Base-by-base conservation (phyloP, 2,797 vertebrate genomes). In the Lycodopsis pacificus region DNA sequence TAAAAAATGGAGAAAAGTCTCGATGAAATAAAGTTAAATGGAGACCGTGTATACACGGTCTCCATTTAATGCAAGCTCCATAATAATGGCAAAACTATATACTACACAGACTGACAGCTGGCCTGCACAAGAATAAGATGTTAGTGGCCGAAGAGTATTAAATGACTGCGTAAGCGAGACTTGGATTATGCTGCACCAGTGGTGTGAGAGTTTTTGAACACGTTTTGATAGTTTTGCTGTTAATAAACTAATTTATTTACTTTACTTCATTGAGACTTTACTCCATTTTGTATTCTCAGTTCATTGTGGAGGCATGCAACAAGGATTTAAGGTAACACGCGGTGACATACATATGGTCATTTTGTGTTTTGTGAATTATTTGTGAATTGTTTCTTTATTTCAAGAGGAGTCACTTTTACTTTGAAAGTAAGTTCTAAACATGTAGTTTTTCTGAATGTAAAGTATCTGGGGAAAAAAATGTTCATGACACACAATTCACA, bases 401-500 rank as follows among this genome's bases (percentile, higher is more conserved):
- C 11, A 53, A 15, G 20, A 12, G 4, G 5, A 48, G 11, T 15
- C 7, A 10, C 19, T 73, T 51, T 48, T 51, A 32, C 34, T 69
- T 56, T 42, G 20, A 72, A 44, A 53, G 9, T 17, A 17, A 34
- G 7, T 42, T 61, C 14, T 13, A 6, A 67, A 38, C 40, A 58
- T 53, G 12, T 42, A 44, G 8, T 62, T 68, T 46, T 56, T 22
- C 49, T 65, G n/a, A 71, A 65, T 73, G 30, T 5, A 27, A 63
- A 71, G 9, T 44, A 71, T 51, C 3, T 40, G 7, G 11, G 11
- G 17, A 17, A 2, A 10, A 27, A 34, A 40, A 49, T 53, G 11
- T 40, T 17, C 5, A 61, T 54, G 15, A 79, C 54, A 71, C 38
- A 61, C 49, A 76, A 59, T 76, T 83, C 42, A 64, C 40, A 44